A percentile compares a stretch with the other conserved stretches of the same genome.
phyloP scores from a whole-genome alignment of 2,797 vertebrate species.

The Platyrinchus mystaceus region DNA sequence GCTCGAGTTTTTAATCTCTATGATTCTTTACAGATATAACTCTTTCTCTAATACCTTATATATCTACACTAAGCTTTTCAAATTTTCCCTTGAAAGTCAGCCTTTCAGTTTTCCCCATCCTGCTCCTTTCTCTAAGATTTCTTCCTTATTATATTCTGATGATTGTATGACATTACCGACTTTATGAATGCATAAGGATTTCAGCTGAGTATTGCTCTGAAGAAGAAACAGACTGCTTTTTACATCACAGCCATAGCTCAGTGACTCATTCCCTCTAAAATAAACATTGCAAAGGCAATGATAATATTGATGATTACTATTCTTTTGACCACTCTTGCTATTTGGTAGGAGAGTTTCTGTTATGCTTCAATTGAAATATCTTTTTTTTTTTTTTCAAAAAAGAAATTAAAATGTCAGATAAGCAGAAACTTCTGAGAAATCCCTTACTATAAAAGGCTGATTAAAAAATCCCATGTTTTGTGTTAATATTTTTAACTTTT shows the following conservation, averaged over 20 bases:
- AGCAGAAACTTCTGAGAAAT: not conserved
- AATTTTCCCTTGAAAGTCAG: not conserved
- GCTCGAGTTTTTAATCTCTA: not conserved
- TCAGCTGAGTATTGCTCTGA: not conserved
- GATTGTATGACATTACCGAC: not conserved
- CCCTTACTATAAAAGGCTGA: accelerated
- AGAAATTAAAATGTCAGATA: not conserved
- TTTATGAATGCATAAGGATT: not conserved
- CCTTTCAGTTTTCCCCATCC: not conserved
- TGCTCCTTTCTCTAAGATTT: not conserved
- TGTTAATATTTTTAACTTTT: not conserved
- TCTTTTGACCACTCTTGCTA: not conserved
- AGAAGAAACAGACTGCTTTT: not conserved
- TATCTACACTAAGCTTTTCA: not conserved
- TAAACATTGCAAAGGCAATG: not conserved
- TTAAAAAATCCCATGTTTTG: not conserved
- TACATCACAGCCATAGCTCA: not conserved
- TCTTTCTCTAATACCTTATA: not conserved
- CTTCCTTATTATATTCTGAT: not conserved
- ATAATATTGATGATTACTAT: not conserved
- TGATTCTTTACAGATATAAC: not conserved
- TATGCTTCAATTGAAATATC: not conserved
- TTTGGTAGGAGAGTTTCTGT: not conserved
- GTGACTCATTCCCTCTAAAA: not conserved
- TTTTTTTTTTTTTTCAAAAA: not conserved